Evolutionary conservation across 2,888 invertebrate genomes (phyloP).

Genomic region (Rhogogaster chlorosoma): DNA sequence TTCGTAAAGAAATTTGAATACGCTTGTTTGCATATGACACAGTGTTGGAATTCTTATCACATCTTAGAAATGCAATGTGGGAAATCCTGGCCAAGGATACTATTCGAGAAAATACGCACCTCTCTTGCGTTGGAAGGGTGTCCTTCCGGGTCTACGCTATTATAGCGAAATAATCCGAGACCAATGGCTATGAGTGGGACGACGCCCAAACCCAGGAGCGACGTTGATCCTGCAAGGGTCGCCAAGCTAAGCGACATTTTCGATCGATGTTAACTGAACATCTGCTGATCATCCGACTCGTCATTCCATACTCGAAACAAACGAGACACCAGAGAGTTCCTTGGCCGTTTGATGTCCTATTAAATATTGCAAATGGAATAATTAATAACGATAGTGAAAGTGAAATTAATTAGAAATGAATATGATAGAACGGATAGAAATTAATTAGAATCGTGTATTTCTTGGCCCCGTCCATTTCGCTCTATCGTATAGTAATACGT

Average conservation of each 20-base stretch:
- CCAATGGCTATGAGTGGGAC: conserved; percentile 91
- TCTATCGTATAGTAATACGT: neutral
- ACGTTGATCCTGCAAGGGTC: conserved; percentile 78
- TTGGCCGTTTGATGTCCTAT: neutral
- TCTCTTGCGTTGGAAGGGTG: conserved; percentile 85
- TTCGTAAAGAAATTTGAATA: neutral
- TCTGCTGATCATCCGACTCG: conserved; percentile 6
- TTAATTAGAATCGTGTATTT: neutral
- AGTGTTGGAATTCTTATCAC: neutral
- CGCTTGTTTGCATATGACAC: neutral
- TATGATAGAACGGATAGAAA: too few species aligned
- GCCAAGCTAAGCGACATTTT: conserved; percentile 78
- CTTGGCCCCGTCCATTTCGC: neutral
- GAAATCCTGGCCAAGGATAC: neutral
- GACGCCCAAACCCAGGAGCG: conserved; percentile 83
- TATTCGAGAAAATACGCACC: conserved; percentile 78
- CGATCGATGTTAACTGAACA: conserved; percentile 45
- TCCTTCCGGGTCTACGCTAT: conserved; percentile 90
- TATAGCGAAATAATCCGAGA: conserved; percentile 89
- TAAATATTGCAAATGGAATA: neutral
- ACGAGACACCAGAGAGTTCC: neutral
- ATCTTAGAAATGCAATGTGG: neutral
- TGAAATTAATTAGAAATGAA: neutral
- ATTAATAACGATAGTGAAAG: neutral
- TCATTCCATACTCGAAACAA: neutral